Evolutionary conservation across 2,797 vertebrate species (phyloP).

Genomic region (Telmatherina bonti): DNA sequence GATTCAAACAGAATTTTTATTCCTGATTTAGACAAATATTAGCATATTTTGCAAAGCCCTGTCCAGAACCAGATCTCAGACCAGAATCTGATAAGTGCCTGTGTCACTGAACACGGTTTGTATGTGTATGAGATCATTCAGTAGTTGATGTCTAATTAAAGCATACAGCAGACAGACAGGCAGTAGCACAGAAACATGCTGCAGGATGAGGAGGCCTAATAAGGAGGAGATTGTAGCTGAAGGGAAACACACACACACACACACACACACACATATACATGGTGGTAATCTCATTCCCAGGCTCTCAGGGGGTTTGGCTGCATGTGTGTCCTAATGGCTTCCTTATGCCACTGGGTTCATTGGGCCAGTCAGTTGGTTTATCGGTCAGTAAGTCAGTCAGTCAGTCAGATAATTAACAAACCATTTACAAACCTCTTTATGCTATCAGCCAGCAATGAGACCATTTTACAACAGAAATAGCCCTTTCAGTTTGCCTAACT

Average conservation of each 20-base stretch:
- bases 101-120: not conserved
- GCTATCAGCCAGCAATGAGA: not conserved
- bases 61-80: not conserved
- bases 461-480: not conserved
- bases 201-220: conserved; percentile 61
- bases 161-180: conserved; percentile 38
- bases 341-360: conserved; percentile 46
- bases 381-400: conserved; percentile 39
- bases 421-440: conserved; percentile 28
- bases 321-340: conserved; percentile 39
- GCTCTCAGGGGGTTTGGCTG: conserved; percentile 14
- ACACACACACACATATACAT: conserved; percentile 9
- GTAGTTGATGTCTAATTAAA: conserved; percentile 57
- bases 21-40: too few species aligned
- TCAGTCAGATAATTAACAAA: conserved; percentile 24
- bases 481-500: not conserved
- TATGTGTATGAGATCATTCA: conserved; percentile 27
- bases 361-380: conserved; percentile 37
- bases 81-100: conserved; percentile 14
- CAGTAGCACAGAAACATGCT: conserved; percentile 30
- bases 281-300: conserved; percentile 44
- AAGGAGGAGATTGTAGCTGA: conserved; percentile 51
- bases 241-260: conserved; percentile 1
- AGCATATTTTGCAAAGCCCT: not conserved
- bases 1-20: not conserved